Conservation (phyloP, 1,140 invertebrate genomes). For the Bombus terrestris region DNA sequence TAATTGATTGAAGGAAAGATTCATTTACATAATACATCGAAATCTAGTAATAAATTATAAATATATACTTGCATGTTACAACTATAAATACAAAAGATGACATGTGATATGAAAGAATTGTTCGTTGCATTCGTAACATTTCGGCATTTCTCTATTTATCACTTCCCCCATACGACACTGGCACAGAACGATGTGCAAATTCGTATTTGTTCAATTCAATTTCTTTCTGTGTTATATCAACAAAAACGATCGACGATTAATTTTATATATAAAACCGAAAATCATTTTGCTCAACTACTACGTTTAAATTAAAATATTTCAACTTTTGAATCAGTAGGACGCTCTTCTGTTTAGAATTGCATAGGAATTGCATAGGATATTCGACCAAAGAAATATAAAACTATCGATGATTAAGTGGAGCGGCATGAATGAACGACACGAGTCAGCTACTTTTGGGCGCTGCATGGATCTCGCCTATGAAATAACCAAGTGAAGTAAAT, state of each 20-base stretch:
- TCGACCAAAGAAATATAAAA: too few species aligned
- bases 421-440: background rate
- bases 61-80: slow-evolving; percentile 66
- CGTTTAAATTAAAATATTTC: background rate
- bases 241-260: background rate
- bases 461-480: slow-evolving; percentile 42
- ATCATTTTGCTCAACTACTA: background rate
- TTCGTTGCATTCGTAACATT: slow-evolving; percentile 25
- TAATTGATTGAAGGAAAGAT: background rate
- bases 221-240: background rate
- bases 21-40: slow-evolving; percentile 30
- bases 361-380: background rate
- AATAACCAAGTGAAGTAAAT: slow-evolving; percentile 61
- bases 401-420: slow-evolving; percentile 7
- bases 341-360: background rate
- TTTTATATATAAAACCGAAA: background rate
- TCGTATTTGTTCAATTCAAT: background rate
- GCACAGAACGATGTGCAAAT: slow-evolving; percentile 2
- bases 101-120: slow-evolving; percentile 51
- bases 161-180: slow-evolving; percentile 10
- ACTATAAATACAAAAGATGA: slow-evolving; percentile 63
- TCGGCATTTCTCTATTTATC: slow-evolving; percentile 27
- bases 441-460: slow-evolving; percentile 45
- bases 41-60: slow-evolving; percentile 72
- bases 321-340: background rate